Conservation (phyloP, 2,888 invertebrate genomes). For the Dicyrtoma fusca region DNA sequence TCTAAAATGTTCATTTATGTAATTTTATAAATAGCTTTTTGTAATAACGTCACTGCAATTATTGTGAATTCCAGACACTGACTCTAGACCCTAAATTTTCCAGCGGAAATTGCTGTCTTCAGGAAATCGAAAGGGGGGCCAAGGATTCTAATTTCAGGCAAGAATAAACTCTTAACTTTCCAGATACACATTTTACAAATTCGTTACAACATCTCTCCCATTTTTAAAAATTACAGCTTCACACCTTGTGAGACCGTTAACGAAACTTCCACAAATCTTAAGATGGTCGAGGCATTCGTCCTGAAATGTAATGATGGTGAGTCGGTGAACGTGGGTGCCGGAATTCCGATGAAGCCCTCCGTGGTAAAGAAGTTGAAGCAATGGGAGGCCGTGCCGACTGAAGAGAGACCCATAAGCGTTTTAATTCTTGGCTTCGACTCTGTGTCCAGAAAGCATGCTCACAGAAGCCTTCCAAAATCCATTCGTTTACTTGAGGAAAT, state of each 20-base stretch:
- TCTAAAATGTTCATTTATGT: no score
- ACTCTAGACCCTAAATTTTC: no score
- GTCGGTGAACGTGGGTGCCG: constrained; percentile 20
- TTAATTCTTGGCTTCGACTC: constrained; percentile 79
- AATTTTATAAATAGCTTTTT: no score
- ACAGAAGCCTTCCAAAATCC: constrained; percentile 75
- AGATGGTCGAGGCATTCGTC: constrained; percentile 18
- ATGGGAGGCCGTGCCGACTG: constrained; percentile 15
- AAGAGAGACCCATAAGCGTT: constrained; percentile 33
- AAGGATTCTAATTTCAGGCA: not conserved
- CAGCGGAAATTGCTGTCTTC: no score
- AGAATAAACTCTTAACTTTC: not conserved
- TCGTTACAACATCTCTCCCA: not conserved
- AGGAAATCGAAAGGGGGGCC: no score
- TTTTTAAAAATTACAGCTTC: not conserved
- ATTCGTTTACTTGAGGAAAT: constrained; percentile 68
- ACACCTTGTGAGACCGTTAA: not conserved
- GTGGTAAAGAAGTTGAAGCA: constrained; percentile 26
- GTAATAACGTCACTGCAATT: no score
- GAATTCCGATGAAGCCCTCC: not conserved
- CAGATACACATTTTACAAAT: no score
- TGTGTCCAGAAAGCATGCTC: constrained; percentile 76
- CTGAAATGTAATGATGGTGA: constrained; percentile 22
- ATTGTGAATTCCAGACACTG: no score
- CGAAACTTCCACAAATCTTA: not conserved